Evolutionary conservation across 2,888 invertebrate genomes (phyloP).

Genomic region (Artemia sinica): DNA sequence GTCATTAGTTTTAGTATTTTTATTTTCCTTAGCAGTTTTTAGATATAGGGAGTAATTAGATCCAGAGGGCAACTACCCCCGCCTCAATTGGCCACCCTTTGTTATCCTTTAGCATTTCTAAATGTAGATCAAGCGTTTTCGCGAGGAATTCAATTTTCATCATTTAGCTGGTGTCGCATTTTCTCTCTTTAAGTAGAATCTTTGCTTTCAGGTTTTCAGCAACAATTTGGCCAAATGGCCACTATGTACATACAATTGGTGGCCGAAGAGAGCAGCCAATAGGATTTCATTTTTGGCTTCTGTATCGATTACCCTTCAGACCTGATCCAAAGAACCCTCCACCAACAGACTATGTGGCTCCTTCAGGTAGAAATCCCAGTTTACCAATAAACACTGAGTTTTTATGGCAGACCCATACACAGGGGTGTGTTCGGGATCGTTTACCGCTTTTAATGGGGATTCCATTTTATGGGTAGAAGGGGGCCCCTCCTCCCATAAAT

Average conservation of each 20-base stretch:
- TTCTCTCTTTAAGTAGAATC: neutral
- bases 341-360: constrained; percentile 68
- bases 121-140: too few species aligned
- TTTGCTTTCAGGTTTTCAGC: constrained; percentile 51
- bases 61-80: too few species aligned
- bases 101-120: too few species aligned
- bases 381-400: neutral
- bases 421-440: too few species aligned
- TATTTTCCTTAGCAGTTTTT: too few species aligned
- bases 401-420: too few species aligned
- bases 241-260: constrained; percentile 70
- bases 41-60: too few species aligned
- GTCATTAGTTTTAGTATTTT: too few species aligned
- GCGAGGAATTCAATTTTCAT: too few species aligned
- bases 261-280: constrained; percentile 60
- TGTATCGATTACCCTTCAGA: constrained; percentile 59
- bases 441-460: neutral
- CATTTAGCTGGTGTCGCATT: neutral
- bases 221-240: constrained; percentile 78
- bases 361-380: constrained; percentile 48
- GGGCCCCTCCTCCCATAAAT: neutral
- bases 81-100: too few species aligned
- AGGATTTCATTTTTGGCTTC: constrained; percentile 72
- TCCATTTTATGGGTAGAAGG: neutral
- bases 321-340: constrained; percentile 65